Evolutionary conservation across 2,113 vertebrate genomes (phyloP).

Genomic region (Todiramphus saurophagus): DNA sequence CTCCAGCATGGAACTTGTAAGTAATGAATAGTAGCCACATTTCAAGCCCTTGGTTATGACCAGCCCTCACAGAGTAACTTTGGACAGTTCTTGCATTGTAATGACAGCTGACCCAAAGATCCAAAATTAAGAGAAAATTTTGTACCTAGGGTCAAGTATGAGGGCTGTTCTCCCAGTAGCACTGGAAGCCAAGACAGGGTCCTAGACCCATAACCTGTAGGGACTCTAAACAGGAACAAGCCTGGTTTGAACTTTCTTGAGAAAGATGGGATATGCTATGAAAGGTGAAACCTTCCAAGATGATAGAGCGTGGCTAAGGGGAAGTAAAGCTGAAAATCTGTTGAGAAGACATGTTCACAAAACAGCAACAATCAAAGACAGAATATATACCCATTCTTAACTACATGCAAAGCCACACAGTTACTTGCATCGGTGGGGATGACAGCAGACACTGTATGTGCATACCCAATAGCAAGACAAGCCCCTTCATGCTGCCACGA

Average conservation of each 20-base stretch:
- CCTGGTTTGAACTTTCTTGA: background rate
- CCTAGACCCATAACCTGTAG: accelerated
- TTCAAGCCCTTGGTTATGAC: background rate
- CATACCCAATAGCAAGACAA: accelerated
- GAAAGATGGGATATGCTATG: background rate
- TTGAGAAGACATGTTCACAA: background rate
- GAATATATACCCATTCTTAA: background rate
- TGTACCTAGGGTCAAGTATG: background rate
- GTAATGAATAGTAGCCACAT: background rate
- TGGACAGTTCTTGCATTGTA: background rate
- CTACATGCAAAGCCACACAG: accelerated
- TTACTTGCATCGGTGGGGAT: background rate
- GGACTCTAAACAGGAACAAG: background rate
- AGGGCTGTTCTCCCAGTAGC: background rate
- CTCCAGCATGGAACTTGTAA: background rate
- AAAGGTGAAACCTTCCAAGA: background rate
- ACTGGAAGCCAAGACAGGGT: background rate
- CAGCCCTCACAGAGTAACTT: background rate
- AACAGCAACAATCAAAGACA: background rate
- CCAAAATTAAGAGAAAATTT: background rate
- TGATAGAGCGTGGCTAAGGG: background rate
- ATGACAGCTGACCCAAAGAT: background rate
- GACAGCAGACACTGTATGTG: background rate
- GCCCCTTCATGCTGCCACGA: accelerated
- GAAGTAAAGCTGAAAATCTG: background rate